Evolutionary conservation across 2,113 vertebrate species (phyloP).

Genomic region (Condylura cristata): DNA sequence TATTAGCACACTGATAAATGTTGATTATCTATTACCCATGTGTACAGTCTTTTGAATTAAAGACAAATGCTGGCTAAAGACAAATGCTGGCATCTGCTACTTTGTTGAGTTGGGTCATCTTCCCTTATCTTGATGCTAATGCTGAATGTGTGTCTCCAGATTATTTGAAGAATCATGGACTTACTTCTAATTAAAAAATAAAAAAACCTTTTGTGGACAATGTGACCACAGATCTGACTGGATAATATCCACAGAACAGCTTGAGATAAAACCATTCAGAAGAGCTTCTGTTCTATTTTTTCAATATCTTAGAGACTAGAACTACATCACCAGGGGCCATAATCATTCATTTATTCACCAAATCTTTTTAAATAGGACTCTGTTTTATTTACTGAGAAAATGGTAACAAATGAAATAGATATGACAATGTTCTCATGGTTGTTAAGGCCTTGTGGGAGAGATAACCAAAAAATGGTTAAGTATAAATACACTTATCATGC

Average conservation of each 20-base stretch:
- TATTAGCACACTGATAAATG: slow-evolving; percentile 72
- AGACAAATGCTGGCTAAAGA: slow-evolving; percentile 42
- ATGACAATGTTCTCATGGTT: neutral
- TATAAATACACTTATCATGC: neutral
- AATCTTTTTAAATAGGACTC: neutral
- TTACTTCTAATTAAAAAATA: neutral
- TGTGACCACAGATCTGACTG: neutral
- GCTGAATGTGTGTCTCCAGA: neutral
- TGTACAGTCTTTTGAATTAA: slow-evolving; percentile 56
- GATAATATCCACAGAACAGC: neutral
- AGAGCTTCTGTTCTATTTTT: neutral
- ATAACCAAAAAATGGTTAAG: neutral
- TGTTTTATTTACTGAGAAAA: neutral
- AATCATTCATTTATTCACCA: neutral
- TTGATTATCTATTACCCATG: slow-evolving; percentile 56
- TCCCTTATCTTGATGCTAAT: slow-evolving; percentile 18
- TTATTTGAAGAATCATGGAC: neutral
- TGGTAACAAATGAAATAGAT: neutral
- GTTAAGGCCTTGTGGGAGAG: neutral
- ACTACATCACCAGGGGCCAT: neutral
- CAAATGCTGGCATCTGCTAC: slow-evolving; percentile 38
- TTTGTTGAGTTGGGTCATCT: neutral
- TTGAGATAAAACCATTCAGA: neutral
- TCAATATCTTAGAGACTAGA: neutral
- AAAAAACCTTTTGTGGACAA: neutral